Conservation (phyloP, 2,113 vertebrate genomes). For the Colaptes auratus region DNA sequence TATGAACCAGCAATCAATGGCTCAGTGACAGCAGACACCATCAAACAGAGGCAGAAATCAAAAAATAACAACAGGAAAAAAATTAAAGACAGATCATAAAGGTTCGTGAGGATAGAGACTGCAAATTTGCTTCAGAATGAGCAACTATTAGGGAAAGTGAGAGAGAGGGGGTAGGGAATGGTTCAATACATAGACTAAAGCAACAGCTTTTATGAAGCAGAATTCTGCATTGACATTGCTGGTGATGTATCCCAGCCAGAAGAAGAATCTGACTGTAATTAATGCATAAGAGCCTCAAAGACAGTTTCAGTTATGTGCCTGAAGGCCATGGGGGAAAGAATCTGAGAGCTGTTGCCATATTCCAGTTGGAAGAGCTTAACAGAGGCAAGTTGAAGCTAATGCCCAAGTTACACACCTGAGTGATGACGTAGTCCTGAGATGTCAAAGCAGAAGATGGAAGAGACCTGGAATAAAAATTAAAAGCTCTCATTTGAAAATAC, state of each 20-base stretch:
- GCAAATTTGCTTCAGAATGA: not conserved
- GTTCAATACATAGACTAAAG: not conserved
- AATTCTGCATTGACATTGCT: not conserved
- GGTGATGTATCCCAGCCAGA: not conserved
- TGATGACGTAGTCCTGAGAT: not conserved
- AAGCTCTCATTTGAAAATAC: not conserved
- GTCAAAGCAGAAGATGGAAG: not conserved
- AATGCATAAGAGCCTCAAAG: not conserved
- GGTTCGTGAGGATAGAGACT: not conserved
- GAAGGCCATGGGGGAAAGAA: not conserved
- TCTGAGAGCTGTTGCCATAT: not conserved
- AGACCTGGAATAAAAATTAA: not conserved
- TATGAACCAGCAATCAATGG: not conserved
- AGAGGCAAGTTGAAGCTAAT: not conserved
- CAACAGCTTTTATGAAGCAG: not conserved
- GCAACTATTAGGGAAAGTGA: not conserved
- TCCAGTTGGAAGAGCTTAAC: not conserved
- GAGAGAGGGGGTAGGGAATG: fast-evolving
- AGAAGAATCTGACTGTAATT: not conserved
- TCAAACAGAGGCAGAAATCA: not conserved
- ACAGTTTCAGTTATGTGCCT: not conserved
- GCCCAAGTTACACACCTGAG: not conserved
- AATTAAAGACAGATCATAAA: not conserved
- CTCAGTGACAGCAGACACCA: not conserved
- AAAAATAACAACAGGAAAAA: not conserved